phyloP scores from a whole-genome alignment of 1,140 invertebrate genomes.

The Solenopsis invicta region DNA sequence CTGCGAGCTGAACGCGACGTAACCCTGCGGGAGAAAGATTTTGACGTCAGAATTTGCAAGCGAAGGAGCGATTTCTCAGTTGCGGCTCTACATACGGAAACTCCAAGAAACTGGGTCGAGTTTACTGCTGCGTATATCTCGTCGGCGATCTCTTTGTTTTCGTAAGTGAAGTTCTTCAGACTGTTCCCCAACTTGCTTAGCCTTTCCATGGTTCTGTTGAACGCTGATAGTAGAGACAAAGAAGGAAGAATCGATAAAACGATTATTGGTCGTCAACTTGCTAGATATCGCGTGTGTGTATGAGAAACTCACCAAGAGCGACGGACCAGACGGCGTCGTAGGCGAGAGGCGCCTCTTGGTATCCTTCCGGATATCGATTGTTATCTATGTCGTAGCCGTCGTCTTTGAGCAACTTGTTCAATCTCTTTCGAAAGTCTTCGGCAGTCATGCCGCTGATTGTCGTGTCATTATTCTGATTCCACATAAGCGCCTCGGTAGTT shows the following conservation, averaged over 20 bases:
- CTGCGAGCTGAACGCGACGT: constrained; percentile 98
- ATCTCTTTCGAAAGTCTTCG: constrained; percentile 91
- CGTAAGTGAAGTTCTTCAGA: constrained; percentile 99
- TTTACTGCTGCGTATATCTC: constrained; percentile 99
- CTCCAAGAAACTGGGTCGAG: constrained; percentile 98
- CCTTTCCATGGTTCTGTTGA: constrained; percentile 98
- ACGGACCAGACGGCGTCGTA: constrained; percentile 99
- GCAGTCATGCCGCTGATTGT: constrained; percentile 98
- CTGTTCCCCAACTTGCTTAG: constrained; percentile 92
- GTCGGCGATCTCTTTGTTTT: constrained; percentile 96
- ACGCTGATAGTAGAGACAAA: constrained; percentile 88
- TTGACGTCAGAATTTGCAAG: not conserved
- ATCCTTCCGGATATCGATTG: constrained; percentile 95
- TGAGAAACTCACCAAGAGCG: constrained; percentile 91
- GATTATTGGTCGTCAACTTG: not conserved
- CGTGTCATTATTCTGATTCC: constrained; percentile 97
- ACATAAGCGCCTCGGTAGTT: constrained; percentile 99
- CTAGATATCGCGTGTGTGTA: not conserved
- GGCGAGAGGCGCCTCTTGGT: constrained; percentile 98
- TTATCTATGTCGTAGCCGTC: constrained; percentile 94
- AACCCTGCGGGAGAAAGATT: constrained; percentile 90
- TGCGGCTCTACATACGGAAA: constrained; percentile 93
- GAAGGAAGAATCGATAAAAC: not conserved
- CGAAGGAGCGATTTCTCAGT: not conserved
- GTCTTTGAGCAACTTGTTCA: constrained; percentile 93